These are phyloP conservation scores for Ctenomys sociabilis DNA, from an alignment of 2,113 vertebrate species.

Conservation along the genomic window DNA sequence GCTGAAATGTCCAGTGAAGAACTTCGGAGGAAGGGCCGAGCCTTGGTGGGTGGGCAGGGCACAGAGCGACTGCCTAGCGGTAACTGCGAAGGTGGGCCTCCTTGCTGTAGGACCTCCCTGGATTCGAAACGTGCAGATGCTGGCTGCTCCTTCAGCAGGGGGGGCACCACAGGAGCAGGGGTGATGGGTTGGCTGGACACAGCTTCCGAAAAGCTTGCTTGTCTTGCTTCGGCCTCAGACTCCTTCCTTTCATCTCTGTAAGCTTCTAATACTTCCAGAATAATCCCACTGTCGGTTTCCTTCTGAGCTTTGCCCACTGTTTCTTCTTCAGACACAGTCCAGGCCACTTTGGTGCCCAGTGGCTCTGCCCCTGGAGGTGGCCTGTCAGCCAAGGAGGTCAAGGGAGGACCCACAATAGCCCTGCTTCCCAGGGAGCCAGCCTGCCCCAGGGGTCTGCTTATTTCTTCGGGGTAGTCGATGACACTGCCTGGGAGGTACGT, in stretches of 20 bases:
- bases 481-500: constrained; percentile 78
- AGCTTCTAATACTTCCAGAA: constrained; percentile 80
- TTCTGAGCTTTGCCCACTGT: constrained; percentile 72
- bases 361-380: constrained; percentile 73
- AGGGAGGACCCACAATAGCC: constrained; percentile 83
- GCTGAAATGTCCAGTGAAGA: constrained; percentile 86
- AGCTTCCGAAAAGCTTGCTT: constrained; percentile 65
- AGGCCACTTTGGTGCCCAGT: constrained; percentile 62
- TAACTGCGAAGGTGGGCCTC: constrained; percentile 83
- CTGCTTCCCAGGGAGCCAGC: not conserved
- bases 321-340: constrained; percentile 79
- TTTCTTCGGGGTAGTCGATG: constrained; percentile 82
- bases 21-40: constrained; percentile 88
- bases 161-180: constrained; percentile 39
- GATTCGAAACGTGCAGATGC: constrained; percentile 81
- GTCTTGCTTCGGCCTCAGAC: constrained; percentile 63
- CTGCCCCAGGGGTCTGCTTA: constrained; percentile 75
- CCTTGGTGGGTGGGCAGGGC: constrained; percentile 87
- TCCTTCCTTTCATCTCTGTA: constrained; percentile 83
- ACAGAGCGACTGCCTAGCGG: constrained; percentile 77
- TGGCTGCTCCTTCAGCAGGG: constrained; percentile 74
- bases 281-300: constrained; percentile 71
- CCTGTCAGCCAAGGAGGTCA: constrained; percentile 87
- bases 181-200: constrained; percentile 67
- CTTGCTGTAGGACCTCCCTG: constrained; percentile 82